These are phyloP conservation scores for Drosophila nasuta DNA, from an alignment of 1,140 invertebrate genomes.

Conservation along the genomic window DNA sequence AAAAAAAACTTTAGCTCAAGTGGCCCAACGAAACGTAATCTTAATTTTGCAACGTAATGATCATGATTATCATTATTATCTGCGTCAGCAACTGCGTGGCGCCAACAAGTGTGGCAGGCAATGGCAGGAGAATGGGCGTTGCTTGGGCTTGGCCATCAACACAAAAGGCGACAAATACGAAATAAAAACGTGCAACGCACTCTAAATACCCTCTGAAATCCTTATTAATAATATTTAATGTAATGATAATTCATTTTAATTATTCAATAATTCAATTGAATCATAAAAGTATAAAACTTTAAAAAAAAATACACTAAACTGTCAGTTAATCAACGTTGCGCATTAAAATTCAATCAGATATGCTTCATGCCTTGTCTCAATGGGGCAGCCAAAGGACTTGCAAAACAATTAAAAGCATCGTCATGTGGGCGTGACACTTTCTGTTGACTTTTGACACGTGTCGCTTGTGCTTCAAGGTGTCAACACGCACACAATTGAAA, in stretches of 20 bases:
- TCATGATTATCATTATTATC: conserved; percentile 32
- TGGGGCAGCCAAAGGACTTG: conserved; percentile 1
- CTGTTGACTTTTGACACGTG: conserved; percentile 72
- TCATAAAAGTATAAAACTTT: background rate
- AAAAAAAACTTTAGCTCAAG: conserved; percentile 24
- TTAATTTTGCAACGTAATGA: conserved; percentile 50
- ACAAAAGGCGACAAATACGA: conserved; percentile 21
- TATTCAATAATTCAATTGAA: no score
- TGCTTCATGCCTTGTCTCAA: background rate
- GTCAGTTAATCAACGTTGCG: conserved; percentile 1
- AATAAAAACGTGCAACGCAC: conserved; percentile 2
- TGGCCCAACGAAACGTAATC: conserved; percentile 53
- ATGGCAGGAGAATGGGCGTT: background rate
- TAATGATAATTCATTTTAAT: no score
- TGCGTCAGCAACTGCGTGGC: conserved; percentile 39
- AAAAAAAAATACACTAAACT: background rate
- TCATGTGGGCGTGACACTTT: conserved; percentile 61
- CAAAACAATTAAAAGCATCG: conserved; percentile 68
- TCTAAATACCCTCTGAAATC: conserved; percentile 14
- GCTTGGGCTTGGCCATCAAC: conserved; percentile 24
- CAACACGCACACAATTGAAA: conserved; percentile 19
- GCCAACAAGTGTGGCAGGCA: conserved; percentile 38
- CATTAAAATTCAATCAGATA: background rate
- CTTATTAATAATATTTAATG: no score
- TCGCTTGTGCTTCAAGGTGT: conserved; percentile 57